phyloP scores from a whole-genome alignment of 2,113 vertebrate species.

The Albula glossodonta region DNA sequence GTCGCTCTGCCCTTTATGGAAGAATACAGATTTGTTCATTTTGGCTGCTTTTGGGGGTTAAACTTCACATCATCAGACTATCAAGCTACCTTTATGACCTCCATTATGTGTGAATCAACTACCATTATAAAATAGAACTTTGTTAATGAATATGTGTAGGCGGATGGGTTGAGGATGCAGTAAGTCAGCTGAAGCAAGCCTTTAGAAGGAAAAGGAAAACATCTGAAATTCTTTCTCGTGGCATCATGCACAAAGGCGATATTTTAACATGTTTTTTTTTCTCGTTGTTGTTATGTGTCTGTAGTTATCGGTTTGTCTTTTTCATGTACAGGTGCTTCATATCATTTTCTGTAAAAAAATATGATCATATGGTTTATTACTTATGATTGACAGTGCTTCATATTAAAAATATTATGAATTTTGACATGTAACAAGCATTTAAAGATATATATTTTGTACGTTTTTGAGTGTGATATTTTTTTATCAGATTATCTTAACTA shows the following conservation, averaged over 20 bases:
- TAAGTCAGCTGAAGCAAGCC: not conserved
- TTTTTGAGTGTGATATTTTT: no score
- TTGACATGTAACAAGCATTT: not conserved
- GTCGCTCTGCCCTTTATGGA: not conserved
- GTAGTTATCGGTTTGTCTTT: no score
- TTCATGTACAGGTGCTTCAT: no score
- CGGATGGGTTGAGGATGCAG: not conserved
- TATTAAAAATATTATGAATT: not conserved
- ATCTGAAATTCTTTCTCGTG: not conserved
- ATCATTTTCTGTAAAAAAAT: no score
- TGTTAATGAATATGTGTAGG: not conserved
- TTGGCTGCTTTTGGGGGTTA: not conserved
- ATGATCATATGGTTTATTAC: not conserved
- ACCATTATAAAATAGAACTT: not conserved
- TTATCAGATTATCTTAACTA: no score
- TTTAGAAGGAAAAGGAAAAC: not conserved
- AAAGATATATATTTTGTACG: no score
- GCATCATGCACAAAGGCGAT: not conserved
- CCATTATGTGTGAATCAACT: not conserved
- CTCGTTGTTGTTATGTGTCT: not conserved
- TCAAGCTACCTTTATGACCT: not conserved
- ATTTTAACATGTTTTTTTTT: not conserved
- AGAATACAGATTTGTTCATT: not conserved
- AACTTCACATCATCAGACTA: no score
- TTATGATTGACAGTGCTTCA: not conserved